A percentile compares a stretch with the other conserved stretches of the same genome.
Conservation (phyloP, 2,113 vertebrate species). For the Nycticryphes semicollaris region DNA sequence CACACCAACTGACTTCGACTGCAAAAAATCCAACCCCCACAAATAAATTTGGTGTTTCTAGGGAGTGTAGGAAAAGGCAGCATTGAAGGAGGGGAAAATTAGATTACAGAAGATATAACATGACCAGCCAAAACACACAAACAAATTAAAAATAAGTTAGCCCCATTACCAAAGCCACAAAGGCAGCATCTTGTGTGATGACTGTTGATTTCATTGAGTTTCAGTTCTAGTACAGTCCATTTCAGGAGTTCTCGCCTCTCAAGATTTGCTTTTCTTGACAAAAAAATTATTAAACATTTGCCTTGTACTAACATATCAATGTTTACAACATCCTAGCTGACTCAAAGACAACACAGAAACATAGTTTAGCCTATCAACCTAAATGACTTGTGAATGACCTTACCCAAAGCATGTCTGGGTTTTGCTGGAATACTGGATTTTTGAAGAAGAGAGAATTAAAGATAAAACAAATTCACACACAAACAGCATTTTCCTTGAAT, state of each 20-base stretch:
- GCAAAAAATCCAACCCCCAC: background rate
- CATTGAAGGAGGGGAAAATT: constrained; percentile 16
- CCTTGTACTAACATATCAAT: background rate
- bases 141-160: constrained; percentile 49
- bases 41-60: background rate
- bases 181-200: constrained; percentile 7
- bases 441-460: accelerated
- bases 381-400: background rate
- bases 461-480: background rate
- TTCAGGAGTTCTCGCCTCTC: background rate
- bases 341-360: background rate
- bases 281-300: background rate
- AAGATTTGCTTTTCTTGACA: constrained; percentile 14
- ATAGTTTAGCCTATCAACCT: background rate
- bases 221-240: background rate
- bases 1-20: background rate
- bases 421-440: background rate
- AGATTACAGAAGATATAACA: constrained; percentile 43
- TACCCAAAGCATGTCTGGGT: background rate
- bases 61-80: background rate
- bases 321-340: background rate
- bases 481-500: background rate
- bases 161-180: constrained; percentile 52
- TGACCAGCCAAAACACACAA: constrained; percentile 55
- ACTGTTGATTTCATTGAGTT: background rate